Base-by-base conservation (phyloP, 2,888 invertebrate genomes). In the Brachyptera putata region DNA sequence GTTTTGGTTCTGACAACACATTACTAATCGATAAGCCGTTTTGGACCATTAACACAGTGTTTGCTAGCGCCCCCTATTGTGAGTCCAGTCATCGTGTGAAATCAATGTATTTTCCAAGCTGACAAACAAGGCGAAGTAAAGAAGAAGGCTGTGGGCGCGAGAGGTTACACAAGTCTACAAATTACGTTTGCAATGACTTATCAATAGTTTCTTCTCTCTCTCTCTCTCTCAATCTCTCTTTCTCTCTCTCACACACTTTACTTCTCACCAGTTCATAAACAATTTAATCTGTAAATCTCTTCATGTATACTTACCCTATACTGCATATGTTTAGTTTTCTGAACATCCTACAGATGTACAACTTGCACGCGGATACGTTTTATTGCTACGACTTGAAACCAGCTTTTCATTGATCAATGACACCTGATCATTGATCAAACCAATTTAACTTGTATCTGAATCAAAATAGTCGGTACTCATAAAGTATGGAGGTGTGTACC, bases 1-100 rank as follows among this genome's bases (percentile, higher is more conserved):
- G 22, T 22, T 48, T 24, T 57, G 18, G 43, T 18, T 25, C 48
- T 13, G 37, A 26, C 46, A 34, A 57, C 34, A 57, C 57, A 57
- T 57, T 57, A 48, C 57, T 43, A 57, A 57, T 57, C 57, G 48
- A 57, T 57, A 57, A 34, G 46, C 50, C 26, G 59, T 53, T 18
- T 41, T 22, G 22, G 58, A 53, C 50, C 50, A 58, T 58, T 58
- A 55, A 53, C 37, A 58, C 37, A 24, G 41, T 22, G 59, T 34
- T 34, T 16, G 43, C 34, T 24, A 34, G 26, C 26, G 34, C 46
- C 22, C 16, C 49, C 34, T 11, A 34, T 34, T 46, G 30, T 4
- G 7, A 39, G 21, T 16, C 22, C 46, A 7, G 49, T 48, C 34
- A 22, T 49, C 49, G 58, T 39, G 49, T 58, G 58, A 57, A 57